A percentile compares a stretch with the other conserved stretches of the same genome.
phyloP scores from a whole-genome alignment of 2,888 invertebrate species.

The Eupithecia insigniata region DNA sequence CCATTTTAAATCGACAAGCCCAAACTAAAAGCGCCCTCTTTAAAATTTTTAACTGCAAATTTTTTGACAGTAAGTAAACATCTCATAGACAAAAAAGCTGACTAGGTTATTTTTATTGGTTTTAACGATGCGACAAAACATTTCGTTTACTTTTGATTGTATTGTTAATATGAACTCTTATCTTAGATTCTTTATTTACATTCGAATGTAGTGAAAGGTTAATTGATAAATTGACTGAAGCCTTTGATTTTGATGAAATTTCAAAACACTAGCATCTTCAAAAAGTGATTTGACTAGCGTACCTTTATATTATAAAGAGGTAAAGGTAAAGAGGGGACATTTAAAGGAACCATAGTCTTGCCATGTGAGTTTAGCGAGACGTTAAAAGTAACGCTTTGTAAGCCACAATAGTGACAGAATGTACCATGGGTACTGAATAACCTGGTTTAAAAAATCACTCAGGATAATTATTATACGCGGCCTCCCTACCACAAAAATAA shows the following conservation, averaged over 20 bases:
- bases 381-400: background rate
- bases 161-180: background rate
- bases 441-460: background rate
- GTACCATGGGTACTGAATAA: background rate
- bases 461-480: background rate
- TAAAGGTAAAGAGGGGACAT: background rate
- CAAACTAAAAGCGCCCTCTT: background rate
- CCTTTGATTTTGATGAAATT: background rate
- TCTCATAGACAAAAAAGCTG: background rate
- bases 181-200: constrained; percentile 23
- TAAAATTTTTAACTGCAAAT: no score
- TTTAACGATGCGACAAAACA: background rate
- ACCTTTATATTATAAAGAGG: no score
- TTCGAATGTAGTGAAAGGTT: background rate
- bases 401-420: background rate
- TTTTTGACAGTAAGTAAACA: background rate
- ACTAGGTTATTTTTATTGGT: background rate
- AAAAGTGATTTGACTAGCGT: background rate
- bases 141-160: background rate
- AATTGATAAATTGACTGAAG: constrained; percentile 1
- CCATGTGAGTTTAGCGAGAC: background rate
- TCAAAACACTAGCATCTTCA: background rate
- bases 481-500: background rate
- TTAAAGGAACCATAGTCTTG: background rate
- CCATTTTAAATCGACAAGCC: background rate